Base-by-base conservation (phyloP, 2,113 vertebrate genomes). In the Perca flavescens region DNA sequence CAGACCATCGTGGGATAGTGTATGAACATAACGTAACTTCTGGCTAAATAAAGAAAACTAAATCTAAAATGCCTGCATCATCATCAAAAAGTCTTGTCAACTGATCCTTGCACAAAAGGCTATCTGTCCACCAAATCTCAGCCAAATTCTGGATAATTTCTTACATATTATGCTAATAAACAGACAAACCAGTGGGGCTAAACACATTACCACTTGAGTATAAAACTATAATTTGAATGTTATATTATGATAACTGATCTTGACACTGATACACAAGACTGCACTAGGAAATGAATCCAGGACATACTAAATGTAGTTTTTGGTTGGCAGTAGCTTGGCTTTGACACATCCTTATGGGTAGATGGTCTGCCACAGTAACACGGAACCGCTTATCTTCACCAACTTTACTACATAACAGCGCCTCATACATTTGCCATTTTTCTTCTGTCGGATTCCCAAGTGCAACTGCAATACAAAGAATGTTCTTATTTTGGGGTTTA, bases 21-120 rank as follows among this genome's bases (percentile, higher is more conserved):
- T 56, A 57, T 13, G n/a, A 80, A 57, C 0, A 58, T 19, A 12
- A 25, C 50, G 61, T 21, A 25, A 70, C 36, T 40, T 71, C 60
- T 82, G 89, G 67, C 73, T 40, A 67, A 70, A 49, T 54, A 19
- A 52, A 34, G 11, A 73, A 66, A 83, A 78, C 8, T 22, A 50
- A 82, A 71, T 74, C 17, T 34, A 52, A 74, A 74, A 87, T 82
- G 40, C 40, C 75, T 82, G 83, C 75, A 83, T 73, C 47, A 11
- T 13, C 36, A 66, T 46, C 67, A 60, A 68, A 36, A 67, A 65
- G 82, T 64, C 22, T 10, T 49, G 6, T 60, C 40, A 31, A 85
- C 64, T 58, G 67, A 81, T 80, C 6, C 15, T 50, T 47, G 21
- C 60, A 82, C 67, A 74, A 74, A 63, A 68, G 50, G 43, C 58